Evolutionary conservation across 2,888 invertebrate species (phyloP), one percentile per base, ranked within the genome.

Genomic region (Boloria selene): DNA sequence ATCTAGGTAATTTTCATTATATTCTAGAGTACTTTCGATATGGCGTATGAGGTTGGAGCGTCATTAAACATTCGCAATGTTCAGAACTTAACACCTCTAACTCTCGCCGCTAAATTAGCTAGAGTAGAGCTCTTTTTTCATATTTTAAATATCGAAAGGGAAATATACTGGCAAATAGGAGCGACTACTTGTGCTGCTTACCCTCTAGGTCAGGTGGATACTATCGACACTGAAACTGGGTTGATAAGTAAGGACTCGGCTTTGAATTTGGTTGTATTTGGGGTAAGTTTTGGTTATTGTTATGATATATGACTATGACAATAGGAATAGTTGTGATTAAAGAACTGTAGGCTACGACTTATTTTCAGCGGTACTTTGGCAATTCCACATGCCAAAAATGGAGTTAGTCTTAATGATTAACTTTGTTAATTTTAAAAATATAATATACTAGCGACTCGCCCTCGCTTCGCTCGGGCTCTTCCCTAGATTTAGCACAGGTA

Each of bases 121-220:
- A 94, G 97, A 55, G 97, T 97, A 18, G 98, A 98, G 85, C 96
- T 99, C 94, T 99, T 99, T 88, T 98, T 98, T 80, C 98, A 99
- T 80, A 98, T 99, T 73, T 93, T 99, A 79, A 98, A 98, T 86
- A 96, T 99, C 70, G 98, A 98, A 82, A 90, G 99, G 42, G 98
- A 99, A 90, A 98, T 98, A 74, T 98, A 98, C 84, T 99, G 99
- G 99, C 98, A 98, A 84, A 96, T 98, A 73, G 98, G 98, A 0
- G 96, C 97, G 70, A 97, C 99, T 4, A 98, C 98, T 0, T 99
- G 98, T 84, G 98, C 99, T 0, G 99, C 99, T 0, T 99, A 99
- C 88, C 99, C 99, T 0, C 88, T 99, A 59, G 96, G 96, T 0
- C 97, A 97, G 86, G 96, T 99, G 45, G 99, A 99, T 80, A 99